Percentiles rank a stretch among this genome's conserved stretches.
Evolutionary conservation across 2,113 vertebrate genomes (phyloP).

Genomic region (Clarias macrocephalus): DNA sequence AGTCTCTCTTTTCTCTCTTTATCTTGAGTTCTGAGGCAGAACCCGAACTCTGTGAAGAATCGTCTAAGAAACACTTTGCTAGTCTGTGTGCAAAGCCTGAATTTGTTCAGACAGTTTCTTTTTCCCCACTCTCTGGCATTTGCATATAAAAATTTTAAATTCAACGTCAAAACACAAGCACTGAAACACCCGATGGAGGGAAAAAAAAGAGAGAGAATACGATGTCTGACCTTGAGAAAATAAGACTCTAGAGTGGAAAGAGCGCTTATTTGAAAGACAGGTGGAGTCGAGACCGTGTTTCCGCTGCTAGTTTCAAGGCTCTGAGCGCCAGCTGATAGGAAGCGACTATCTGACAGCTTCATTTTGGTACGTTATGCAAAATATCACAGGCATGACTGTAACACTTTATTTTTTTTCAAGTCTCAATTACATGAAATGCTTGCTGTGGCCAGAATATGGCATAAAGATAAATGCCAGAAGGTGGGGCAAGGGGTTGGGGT

Average conservation of each 20-base stretch:
- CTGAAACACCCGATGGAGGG: not conserved
- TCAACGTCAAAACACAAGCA: not conserved
- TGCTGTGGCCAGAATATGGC: too few relatives aligned
- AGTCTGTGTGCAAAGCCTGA: not conserved
- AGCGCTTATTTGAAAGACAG: not conserved
- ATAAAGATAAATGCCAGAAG: too few relatives aligned
- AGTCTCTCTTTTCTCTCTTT: not conserved
- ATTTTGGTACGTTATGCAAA: not conserved
- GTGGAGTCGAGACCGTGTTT: not conserved
- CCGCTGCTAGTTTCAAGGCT: not conserved
- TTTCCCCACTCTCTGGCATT: not conserved
- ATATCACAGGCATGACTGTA: not conserved
- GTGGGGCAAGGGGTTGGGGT: too few relatives aligned
- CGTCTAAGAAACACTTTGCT: not conserved
- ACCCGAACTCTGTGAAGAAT: not conserved
- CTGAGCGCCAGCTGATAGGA: not conserved
- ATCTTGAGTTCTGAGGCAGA: not conserved
- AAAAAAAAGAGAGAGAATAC: not conserved
- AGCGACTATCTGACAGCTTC: not conserved
- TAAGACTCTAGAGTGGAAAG: not conserved
- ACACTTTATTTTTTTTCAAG: too few relatives aligned
- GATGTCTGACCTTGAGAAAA: not conserved
- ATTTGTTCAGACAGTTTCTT: not conserved
- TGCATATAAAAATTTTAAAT: not conserved
- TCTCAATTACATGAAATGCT: too few relatives aligned